Evolutionary conservation across 2,888 invertebrate genomes (phyloP).

Genomic region (Helicoverpa assulta): DNA sequence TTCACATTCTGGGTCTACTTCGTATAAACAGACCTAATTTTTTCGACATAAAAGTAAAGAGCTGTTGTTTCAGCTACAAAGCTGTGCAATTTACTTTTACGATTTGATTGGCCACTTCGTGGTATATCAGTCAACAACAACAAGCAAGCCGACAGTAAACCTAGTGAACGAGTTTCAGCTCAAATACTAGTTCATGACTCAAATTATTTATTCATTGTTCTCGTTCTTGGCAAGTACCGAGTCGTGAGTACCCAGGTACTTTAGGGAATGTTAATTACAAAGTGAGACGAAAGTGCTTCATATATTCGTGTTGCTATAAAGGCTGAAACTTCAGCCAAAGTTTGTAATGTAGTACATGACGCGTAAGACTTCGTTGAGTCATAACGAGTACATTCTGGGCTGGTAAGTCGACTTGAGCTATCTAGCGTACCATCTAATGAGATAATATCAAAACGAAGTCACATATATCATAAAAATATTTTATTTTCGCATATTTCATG

Average conservation of each 20-base stretch:
- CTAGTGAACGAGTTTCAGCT: slow-evolving; percentile 65
- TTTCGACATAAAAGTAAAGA: slow-evolving; percentile 42
- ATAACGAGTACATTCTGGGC: slow-evolving; percentile 3
- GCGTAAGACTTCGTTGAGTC: slow-evolving; percentile 18
- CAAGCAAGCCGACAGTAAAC: slow-evolving; percentile 67
- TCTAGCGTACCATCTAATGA: slow-evolving; percentile 28
- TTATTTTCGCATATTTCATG: slow-evolving; percentile 31
- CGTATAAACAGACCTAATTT: slow-evolving; percentile 48
- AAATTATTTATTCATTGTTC: slow-evolving; percentile 66
- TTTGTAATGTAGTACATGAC: slow-evolving; percentile 31
- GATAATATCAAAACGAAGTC: slow-evolving; percentile 40
- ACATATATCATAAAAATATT: slow-evolving; percentile 26
- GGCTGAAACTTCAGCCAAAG: slow-evolving; percentile 31
- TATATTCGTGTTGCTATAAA: slow-evolving; percentile 11
- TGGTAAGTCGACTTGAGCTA: slow-evolving; percentile 16
- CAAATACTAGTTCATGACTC: slow-evolving; percentile 62
- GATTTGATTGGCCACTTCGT: slow-evolving; percentile 53
- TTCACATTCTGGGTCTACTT: slow-evolving; percentile 41
- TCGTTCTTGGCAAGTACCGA: slow-evolving; percentile 48
- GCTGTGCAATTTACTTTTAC: slow-evolving; percentile 39
- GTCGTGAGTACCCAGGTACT: slow-evolving; percentile 28
- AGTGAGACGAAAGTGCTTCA: slow-evolving; percentile 6
- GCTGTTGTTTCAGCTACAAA: slow-evolving; percentile 45
- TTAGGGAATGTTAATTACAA: slow-evolving; percentile 30
- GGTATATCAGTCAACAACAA: slow-evolving; percentile 58